phyloP scores from a whole-genome alignment of 2,797 vertebrate genomes.

The Lophotriccus pileatus region DNA sequence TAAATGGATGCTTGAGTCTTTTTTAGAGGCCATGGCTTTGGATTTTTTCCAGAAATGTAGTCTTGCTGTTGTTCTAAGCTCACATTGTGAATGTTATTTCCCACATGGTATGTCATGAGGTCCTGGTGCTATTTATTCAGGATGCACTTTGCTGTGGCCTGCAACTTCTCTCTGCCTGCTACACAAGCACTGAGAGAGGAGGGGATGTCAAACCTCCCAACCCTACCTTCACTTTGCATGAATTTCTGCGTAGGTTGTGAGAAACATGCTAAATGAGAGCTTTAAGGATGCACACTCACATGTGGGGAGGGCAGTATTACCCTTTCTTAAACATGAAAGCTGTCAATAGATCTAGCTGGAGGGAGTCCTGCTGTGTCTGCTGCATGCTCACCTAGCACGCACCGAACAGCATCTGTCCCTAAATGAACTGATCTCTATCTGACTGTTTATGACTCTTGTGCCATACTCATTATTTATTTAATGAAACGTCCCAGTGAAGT shows the following conservation, averaged over 20 bases:
- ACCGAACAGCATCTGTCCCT: neutral
- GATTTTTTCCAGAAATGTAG: neutral
- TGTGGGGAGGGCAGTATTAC: neutral
- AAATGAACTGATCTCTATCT: neutral
- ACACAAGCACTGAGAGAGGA: neutral
- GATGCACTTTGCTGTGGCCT: neutral
- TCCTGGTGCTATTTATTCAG: neutral
- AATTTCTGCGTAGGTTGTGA: neutral
- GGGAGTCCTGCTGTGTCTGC: neutral
- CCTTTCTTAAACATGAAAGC: neutral
- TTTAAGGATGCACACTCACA: neutral
- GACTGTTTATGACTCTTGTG: neutral
- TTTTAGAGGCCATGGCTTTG: neutral
- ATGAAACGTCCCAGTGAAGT: neutral
- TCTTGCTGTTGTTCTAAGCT: neutral
- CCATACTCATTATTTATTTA: conserved; percentile 30
- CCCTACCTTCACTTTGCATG: neutral
- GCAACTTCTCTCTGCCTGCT: neutral
- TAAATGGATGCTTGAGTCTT: neutral
- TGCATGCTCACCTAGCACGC: neutral
- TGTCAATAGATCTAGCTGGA: neutral
- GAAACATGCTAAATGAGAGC: neutral
- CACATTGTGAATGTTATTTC: neutral
- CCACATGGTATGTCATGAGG: neutral
- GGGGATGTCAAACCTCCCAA: neutral